Conservation (phyloP, 2,113 vertebrate species). For the Heloderma charlesbogerti region DNA sequence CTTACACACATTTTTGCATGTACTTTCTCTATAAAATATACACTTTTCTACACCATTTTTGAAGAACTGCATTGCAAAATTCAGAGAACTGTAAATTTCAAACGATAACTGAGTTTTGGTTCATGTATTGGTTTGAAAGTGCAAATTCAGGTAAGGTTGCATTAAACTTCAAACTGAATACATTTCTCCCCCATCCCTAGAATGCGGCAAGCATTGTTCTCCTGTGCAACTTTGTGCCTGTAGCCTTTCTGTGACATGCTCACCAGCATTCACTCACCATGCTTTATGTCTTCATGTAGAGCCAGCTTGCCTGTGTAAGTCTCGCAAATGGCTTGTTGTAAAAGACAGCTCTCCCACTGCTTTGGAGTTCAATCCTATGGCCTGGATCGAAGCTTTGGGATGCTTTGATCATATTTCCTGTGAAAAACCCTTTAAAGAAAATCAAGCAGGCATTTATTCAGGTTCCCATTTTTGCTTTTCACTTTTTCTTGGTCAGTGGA, state of each 20-base stretch:
- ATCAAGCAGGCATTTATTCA: slow-evolving; percentile 63
- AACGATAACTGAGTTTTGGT: too few species aligned
- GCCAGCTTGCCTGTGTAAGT: neutral
- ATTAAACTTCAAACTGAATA: too few species aligned
- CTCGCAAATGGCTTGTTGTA: neutral
- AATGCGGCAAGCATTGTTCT: neutral
- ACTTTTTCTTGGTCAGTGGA: slow-evolving; percentile 74
- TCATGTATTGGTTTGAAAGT: too few species aligned
- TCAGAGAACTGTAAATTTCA: too few species aligned
- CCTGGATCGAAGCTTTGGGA: slow-evolving; percentile 25
- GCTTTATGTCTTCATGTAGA: neutral
- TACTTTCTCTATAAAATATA: too few species aligned
- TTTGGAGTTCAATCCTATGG: slow-evolving; percentile 19
- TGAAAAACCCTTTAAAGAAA: slow-evolving; percentile 60
- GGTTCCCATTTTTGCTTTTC: slow-evolving; percentile 56
- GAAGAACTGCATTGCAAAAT: too few species aligned
- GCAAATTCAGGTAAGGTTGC: too few species aligned
- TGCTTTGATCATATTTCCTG: slow-evolving; percentile 40
- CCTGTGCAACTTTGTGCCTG: neutral
- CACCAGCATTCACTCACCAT: neutral
- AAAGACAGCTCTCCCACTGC: neutral
- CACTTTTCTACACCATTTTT: too few species aligned
- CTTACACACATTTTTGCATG: too few species aligned
- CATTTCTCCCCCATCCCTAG: neutral
- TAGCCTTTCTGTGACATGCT: neutral